Percentiles rank a stretch among this genome's conserved stretches.
These are phyloP conservation scores for Ispidina picta DNA, from an alignment of 2,797 vertebrate genomes.

Conservation along the genomic window DNA sequence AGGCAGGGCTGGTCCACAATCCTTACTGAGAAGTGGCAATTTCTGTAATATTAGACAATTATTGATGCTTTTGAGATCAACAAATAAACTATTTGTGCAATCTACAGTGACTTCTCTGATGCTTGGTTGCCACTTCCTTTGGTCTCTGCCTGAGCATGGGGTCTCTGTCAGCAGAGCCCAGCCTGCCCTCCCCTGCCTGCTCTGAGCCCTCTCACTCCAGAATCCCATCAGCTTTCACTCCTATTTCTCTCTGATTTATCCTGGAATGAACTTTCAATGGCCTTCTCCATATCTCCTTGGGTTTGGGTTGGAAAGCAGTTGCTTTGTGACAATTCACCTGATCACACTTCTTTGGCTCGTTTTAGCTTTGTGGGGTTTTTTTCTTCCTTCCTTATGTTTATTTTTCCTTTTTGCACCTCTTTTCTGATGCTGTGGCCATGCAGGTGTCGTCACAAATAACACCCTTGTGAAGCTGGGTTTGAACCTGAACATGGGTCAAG, in stretches of 20 bases:
- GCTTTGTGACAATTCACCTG: background rate
- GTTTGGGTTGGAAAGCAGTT: background rate
- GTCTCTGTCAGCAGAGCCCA: background rate
- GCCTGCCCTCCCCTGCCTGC: background rate
- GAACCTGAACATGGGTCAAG: background rate
- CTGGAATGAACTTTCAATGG: background rate
- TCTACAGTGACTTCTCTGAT: background rate
- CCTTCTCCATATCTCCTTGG: background rate
- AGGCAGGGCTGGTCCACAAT: background rate
- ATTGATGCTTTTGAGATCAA: background rate
- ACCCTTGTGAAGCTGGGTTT: background rate
- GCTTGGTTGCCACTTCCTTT: too few relatives aligned
- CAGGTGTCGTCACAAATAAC: background rate
- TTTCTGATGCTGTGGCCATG: background rate
- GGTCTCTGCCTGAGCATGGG: background rate
- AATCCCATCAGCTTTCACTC: fast-evolving
- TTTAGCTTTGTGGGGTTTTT: background rate
- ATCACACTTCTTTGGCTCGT: background rate
- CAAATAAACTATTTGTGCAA: too few relatives aligned
- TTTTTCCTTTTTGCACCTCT: background rate
- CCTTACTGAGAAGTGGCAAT: background rate
- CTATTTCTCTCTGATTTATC: background rate
- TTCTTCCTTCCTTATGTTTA: background rate
- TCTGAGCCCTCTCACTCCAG: background rate
- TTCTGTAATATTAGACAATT: background rate